phyloP scores from a whole-genome alignment of 2,113 vertebrate genomes.

The Python bivittatus region DNA sequence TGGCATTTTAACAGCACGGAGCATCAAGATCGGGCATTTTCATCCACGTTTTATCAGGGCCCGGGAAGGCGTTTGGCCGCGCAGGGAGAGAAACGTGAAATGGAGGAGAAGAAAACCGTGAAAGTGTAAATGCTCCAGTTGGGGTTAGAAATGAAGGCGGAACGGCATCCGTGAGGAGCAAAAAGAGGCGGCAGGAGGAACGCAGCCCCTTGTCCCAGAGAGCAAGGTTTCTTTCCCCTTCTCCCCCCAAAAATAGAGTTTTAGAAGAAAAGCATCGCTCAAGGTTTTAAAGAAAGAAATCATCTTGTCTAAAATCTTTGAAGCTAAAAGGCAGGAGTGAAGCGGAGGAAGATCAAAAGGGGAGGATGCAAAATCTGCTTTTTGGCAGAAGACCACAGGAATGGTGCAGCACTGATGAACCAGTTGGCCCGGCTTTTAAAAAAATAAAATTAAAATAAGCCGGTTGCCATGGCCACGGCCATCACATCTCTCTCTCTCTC shows the following conservation, averaged over 20 bases:
- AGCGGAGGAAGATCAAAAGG: neutral
- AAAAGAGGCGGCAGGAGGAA: neutral
- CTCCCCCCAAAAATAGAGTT: neutral
- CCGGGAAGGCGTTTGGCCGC: neutral
- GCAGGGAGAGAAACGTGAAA: neutral
- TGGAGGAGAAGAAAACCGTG: neutral
- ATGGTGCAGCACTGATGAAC: rapidly evolving
- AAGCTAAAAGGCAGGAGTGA: neutral
- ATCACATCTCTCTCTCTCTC: too few relatives aligned
- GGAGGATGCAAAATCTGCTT: neutral
- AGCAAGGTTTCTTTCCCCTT: neutral
- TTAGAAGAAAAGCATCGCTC: neutral
- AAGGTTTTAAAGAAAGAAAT: neutral
- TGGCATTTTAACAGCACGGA: neutral
- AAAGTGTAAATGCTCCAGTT: neutral
- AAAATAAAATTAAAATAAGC: neutral
- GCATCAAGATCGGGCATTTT: neutral
- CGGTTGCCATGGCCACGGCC: slow-evolving; percentile 64
- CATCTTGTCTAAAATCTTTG: neutral
- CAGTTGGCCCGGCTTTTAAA: neutral
- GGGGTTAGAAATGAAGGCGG: too few relatives aligned
- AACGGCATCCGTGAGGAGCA: too few relatives aligned
- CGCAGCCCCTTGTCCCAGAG: neutral
- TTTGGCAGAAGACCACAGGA: rapidly evolving
- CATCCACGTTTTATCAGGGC: neutral